Conservation (phyloP, 2,113 vertebrate genomes). For the Cyprinus carpio region DNA sequence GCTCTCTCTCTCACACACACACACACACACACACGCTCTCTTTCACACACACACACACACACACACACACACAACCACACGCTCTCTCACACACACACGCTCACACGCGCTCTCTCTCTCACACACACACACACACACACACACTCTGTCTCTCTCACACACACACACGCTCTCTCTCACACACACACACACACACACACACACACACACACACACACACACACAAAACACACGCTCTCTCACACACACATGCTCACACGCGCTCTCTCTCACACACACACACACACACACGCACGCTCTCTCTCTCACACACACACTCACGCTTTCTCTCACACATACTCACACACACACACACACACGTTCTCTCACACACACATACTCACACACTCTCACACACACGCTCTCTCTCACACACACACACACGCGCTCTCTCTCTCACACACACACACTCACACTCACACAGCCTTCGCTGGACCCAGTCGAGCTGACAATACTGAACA, state of each 20-base stretch:
- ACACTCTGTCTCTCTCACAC: no score
- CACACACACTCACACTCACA: constrained; percentile 37
- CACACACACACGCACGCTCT: no score
- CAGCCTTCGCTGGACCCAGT: not conserved
- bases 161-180: no score
- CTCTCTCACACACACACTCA: no score
- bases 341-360: not conserved
- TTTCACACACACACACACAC: not conserved
- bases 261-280: no score
- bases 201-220: not conserved
- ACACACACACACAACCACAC: not conserved
- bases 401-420: no score
- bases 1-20: not conserved
- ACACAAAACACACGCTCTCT: not conserved
- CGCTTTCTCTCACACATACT: no score
- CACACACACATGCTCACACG: not conserved
- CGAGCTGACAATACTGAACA: not conserved
- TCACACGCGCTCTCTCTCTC: no score
- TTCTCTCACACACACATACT: not conserved
- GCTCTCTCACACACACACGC: not conserved
- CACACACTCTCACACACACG: no score
- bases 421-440: no score
- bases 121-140: no score
- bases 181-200: constrained; percentile 18
- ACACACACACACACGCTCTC: constrained; percentile 9